Evolutionary conservation across 1,140 invertebrate species (phyloP).

Genomic region (Mylabris phalerata): DNA sequence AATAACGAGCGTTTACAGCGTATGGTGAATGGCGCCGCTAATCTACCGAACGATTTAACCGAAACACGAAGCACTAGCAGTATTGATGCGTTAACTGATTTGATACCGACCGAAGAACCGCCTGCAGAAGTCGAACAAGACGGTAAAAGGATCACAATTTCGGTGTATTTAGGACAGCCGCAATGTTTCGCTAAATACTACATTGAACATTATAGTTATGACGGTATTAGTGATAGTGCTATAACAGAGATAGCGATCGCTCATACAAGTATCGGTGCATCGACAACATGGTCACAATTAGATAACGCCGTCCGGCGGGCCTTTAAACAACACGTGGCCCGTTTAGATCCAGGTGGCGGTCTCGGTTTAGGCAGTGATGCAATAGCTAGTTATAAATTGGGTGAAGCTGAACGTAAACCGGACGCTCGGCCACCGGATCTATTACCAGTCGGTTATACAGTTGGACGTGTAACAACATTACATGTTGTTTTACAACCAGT

Average conservation of each 20-base stretch:
- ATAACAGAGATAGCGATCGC: constrained; percentile 71
- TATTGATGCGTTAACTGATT: constrained; percentile 35
- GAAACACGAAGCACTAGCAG: constrained; percentile 33
- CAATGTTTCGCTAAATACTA: constrained; percentile 62
- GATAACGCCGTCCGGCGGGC: constrained; percentile 84
- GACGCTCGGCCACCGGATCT: constrained; percentile 70
- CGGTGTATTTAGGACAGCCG: constrained; percentile 75
- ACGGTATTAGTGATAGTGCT: constrained; percentile 43
- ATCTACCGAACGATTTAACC: constrained; percentile 33
- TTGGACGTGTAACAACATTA: constrained; percentile 73
- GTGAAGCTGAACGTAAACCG: constrained; percentile 71
- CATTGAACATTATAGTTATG: constrained; percentile 50
- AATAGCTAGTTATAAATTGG: constrained; percentile 87
- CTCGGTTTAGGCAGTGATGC: constrained; percentile 84
- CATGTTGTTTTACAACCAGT: constrained; percentile 83
- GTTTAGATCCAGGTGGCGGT: constrained; percentile 87
- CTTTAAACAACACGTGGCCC: constrained; percentile 91
- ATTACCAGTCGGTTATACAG: constrained; percentile 86
- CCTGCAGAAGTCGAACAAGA: constrained; percentile 59
- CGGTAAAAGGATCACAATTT: constrained; percentile 76
- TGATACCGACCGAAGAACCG: constrained; percentile 51
- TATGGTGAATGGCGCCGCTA: constrained; percentile 54
- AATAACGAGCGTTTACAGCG: constrained; percentile 93
- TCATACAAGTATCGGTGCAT: constrained; percentile 80
- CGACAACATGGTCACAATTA: constrained; percentile 91